A percentile compares a stretch with the other conserved stretches of the same genome.
Evolutionary conservation across 2,797 vertebrate genomes (phyloP).

Genomic region (Hippoglossus hippoglossus): DNA sequence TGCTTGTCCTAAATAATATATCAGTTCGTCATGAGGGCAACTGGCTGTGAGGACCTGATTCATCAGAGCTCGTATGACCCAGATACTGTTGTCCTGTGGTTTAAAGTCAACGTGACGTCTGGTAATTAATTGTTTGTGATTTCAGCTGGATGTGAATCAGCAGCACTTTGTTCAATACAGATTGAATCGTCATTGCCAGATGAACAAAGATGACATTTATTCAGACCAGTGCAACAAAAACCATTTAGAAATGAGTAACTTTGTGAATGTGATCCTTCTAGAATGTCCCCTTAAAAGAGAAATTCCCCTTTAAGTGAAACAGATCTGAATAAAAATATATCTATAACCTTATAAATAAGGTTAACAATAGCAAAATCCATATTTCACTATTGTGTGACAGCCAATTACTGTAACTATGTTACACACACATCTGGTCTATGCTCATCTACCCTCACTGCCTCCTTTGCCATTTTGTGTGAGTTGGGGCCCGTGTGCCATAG

Average conservation of each 20-base stretch:
- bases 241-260: too few relatives aligned
- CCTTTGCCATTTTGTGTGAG: slow-evolving; percentile 15
- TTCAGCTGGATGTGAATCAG: too few relatives aligned
- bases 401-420: not conserved
- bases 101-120: too few relatives aligned
- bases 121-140: too few relatives aligned
- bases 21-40: not conserved
- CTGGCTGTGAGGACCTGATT: slow-evolving; percentile 22
- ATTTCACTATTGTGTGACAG: slow-evolving; percentile 11
- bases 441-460: slow-evolving; percentile 32
- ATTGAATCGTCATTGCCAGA: not conserved
- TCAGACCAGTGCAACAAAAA: too few relatives aligned
- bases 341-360: not conserved
- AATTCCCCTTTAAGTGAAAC: too few relatives aligned
- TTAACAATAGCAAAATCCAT: not conserved
- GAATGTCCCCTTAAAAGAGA: too few relatives aligned
- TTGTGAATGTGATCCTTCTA: too few relatives aligned
- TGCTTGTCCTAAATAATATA: slow-evolving; percentile 61
- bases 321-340: too few relatives aligned
- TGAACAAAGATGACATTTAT: not conserved
- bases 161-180: too few relatives aligned
- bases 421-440: slow-evolving; percentile 1
- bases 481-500: slow-evolving; percentile 5
- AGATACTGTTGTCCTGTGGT: slow-evolving; percentile 37
- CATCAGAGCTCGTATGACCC: slow-evolving; percentile 33